A percentile compares a stretch with the other conserved stretches of the same genome.
These are phyloP conservation scores for Drosophila testacea DNA, from an alignment of 2,888 invertebrate species.

Conservation along the genomic window DNA sequence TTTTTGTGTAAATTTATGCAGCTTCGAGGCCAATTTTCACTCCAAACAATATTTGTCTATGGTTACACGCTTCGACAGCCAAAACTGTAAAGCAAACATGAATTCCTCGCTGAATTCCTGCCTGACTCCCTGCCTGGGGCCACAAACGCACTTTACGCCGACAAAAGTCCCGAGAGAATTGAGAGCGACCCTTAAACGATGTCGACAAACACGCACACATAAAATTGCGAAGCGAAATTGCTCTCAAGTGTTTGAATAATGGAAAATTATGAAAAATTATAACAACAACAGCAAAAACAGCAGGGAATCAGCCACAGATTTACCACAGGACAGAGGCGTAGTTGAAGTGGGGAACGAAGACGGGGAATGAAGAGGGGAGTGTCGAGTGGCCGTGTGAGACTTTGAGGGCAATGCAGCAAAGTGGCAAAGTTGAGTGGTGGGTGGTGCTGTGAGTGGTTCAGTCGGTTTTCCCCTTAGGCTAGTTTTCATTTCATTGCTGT, in stretches of 20 bases:
- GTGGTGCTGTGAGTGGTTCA: constrained; percentile 7
- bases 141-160: constrained; percentile 71
- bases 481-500: constrained; percentile 20
- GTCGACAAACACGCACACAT: constrained; percentile 31
- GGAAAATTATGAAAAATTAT: constrained; percentile 81
- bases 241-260: constrained; percentile 79
- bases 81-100: constrained; percentile 79
- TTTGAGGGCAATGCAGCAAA: constrained; percentile 56
- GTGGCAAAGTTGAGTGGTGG: constrained; percentile 30
- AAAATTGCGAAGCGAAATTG: constrained; percentile 57
- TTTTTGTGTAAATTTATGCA: constrained; percentile 82
- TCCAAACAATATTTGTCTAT: constrained; percentile 73
- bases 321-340: background rate
- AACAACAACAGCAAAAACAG: constrained; percentile 57
- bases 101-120: constrained; percentile 3
- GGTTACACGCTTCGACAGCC: constrained; percentile 79
- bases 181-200: constrained; percentile 59
- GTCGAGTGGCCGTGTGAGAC: constrained; percentile 43
- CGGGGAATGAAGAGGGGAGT: background rate
- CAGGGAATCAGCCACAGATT: constrained; percentile 14
- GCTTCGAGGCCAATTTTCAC: constrained; percentile 71
- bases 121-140: constrained; percentile 43
- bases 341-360: background rate
- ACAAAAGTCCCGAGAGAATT: constrained; percentile 66
- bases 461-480: constrained; percentile 8